Evolutionary conservation across 2,113 vertebrate species (phyloP).

Genomic region (Salvelinus namaycush): DNA sequence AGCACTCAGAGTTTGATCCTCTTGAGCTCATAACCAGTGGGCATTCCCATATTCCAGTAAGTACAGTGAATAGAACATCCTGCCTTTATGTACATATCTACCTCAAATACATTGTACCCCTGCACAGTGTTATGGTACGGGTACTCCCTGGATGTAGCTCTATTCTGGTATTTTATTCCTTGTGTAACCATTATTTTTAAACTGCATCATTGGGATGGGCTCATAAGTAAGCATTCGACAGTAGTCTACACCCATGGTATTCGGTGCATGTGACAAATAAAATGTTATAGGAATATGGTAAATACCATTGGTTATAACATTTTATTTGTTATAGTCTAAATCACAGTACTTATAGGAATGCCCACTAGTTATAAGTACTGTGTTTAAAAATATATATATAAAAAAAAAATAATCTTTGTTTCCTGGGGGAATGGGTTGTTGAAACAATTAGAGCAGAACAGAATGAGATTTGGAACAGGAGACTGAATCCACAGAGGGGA

Average conservation of each 20-base stretch:
- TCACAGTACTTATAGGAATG: slow-evolving; percentile 52
- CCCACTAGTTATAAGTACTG: slow-evolving; percentile 44
- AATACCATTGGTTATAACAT: not conserved
- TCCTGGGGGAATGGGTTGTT: slow-evolving; percentile 37
- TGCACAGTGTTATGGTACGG: too few relatives aligned
- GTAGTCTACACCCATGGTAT: too few relatives aligned
- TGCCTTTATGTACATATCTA: too few relatives aligned
- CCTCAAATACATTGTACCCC: too few relatives aligned
- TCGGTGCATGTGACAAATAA: too few relatives aligned
- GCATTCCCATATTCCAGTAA: slow-evolving; percentile 51
- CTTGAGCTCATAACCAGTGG: slow-evolving; percentile 58
- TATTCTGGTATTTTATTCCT: slow-evolving; percentile 13
- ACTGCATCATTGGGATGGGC: too few relatives aligned
- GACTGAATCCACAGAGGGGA: slow-evolving; percentile 43
- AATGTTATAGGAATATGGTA: too few relatives aligned
- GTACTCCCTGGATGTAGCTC: too few relatives aligned
- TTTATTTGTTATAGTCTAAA: not conserved
- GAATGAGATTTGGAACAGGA: slow-evolving; percentile 56
- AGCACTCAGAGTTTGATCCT: slow-evolving; percentile 60
- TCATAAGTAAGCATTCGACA: too few relatives aligned
- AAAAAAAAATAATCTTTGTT: not conserved
- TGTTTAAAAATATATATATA: not conserved
- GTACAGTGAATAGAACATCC: not conserved
- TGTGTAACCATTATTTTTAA: too few relatives aligned
- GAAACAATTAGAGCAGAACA: slow-evolving; percentile 74